Conservation (phyloP, 1,140 invertebrate genomes). For the Harpegnathos saltator region DNA sequence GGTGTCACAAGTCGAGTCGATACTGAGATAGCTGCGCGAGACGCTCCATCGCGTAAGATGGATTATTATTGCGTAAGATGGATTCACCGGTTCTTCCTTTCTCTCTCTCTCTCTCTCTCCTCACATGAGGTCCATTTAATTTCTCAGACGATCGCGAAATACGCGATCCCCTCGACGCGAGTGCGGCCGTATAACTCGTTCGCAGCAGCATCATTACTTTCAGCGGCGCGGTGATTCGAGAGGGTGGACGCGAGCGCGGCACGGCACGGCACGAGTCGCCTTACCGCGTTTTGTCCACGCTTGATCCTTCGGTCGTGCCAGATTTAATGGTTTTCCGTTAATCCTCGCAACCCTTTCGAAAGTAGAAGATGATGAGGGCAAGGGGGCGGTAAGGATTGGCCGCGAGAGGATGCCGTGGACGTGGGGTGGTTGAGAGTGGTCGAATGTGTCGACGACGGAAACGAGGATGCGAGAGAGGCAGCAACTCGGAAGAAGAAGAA, state of each 20-base stretch:
- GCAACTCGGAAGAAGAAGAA: constrained; percentile 44
- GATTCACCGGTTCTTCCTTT: not conserved
- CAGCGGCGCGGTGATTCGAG: constrained; percentile 5
- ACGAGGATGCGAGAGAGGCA: constrained; percentile 60
- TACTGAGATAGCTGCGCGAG: not conserved
- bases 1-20: no score
- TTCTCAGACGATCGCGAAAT: constrained; percentile 11
- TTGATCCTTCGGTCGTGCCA: constrained; percentile 64
- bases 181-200: constrained; percentile 15
- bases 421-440: constrained; percentile 28
- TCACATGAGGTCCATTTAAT: not conserved
- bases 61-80: not conserved
- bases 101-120: not conserved
- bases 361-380: constrained; percentile 62
- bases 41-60: not conserved
- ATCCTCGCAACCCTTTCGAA: constrained; percentile 69
- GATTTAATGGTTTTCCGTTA: constrained; percentile 74
- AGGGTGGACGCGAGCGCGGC: constrained; percentile 35
- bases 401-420: not conserved
- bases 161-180: not conserved
- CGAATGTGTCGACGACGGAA: constrained; percentile 48
- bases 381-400: constrained; percentile 16
- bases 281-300: constrained; percentile 63
- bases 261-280: constrained; percentile 51
- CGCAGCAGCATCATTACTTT: constrained; percentile 48